Base-by-base conservation (phyloP, 2,888 invertebrate genomes). In the Pristionchus maxplancki region DNA sequence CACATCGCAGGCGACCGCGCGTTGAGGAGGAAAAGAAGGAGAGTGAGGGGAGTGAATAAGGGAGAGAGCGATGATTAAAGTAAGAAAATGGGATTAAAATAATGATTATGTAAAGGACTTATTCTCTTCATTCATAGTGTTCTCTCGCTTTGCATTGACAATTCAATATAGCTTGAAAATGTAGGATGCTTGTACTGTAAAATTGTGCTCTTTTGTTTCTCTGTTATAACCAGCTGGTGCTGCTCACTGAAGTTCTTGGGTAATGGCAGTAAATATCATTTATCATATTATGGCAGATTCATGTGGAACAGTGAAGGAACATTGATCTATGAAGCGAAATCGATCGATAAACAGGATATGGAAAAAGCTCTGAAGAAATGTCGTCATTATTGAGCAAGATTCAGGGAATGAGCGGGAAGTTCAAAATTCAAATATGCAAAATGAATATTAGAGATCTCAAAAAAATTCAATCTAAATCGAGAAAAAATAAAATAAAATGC, bases 371-470 rank as follows among this genome's bases (percentile, higher is more conserved):
- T 44, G 78, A 13, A 37, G 34, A 78, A 78, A 44, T 78, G 78
- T 78, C 78, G 28, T 48, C 28, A 28, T 13, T 28, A n/a, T 78
- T 44, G 78, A 44, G 44, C 44, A 78, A 78, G 78, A 78, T 11
- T n/a, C 78, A 48, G 34, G 78, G 78, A 48, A 78, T 78, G 78
- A n/a, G 78, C 78, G 78, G 44, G 78, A 48, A 78, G 28, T 40
- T 74, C 37, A 28, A 78, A 78, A 28, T 78, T 78, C 1, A 28
- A 78, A 24, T 37, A 44, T 64, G 31, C n/a, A 44, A 78, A 24
- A 24, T 37, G 20, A 13, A 11, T 64, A 74, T 24, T 48, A n/a
- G 44, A 48, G 40, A 78, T 78, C 78, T 44, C 40, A 24, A 78
- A 48, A 48, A 48, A 40, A n/a, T 17, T 13, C 9, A 44, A 28